These are phyloP conservation scores for Eurytoma adleriae DNA, from an alignment of 2,888 invertebrate species.

Conservation along the genomic window DNA sequence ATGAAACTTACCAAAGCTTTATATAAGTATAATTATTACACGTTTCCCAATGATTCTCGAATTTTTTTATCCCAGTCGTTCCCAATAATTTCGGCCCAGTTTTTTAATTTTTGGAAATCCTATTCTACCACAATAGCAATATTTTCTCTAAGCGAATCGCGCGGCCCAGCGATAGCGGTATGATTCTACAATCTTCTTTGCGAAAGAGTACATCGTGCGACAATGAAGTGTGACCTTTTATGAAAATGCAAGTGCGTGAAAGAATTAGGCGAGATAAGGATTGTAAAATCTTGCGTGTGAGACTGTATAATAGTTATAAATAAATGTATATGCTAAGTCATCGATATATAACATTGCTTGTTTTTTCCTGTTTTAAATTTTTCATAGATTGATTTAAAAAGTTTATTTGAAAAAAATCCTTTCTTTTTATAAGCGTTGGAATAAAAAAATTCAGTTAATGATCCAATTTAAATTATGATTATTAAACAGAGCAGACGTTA, in stretches of 20 bases:
- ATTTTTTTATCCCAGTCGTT: conserved; percentile 3
- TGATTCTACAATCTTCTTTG: conserved; percentile 53
- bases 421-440: too few species aligned
- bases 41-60: conserved; percentile 47
- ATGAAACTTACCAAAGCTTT: conserved; percentile 65
- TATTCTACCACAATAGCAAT: neutral
- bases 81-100: neutral
- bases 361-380: neutral
- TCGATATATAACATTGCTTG: conserved; percentile 23
- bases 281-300: conserved; percentile 69
- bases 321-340: conserved; percentile 73
- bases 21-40: conserved; percentile 53
- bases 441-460: too few species aligned
- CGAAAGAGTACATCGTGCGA: conserved; percentile 49
- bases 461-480: too few species aligned
- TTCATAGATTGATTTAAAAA: neutral
- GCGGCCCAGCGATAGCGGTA: conserved; percentile 63
- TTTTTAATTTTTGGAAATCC: conserved; percentile 8
- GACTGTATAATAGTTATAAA: conserved; percentile 74
- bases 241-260: conserved; percentile 62
- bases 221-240: conserved; percentile 56
- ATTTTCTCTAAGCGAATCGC: conserved; percentile 60
- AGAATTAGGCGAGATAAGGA: conserved; percentile 62
- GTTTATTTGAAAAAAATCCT: too few species aligned
- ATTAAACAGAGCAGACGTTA: too few species aligned